These are phyloP conservation scores for Hycleus phaleratus DNA, from an alignment of 1,140 invertebrate genomes.

Conservation along the genomic window DNA sequence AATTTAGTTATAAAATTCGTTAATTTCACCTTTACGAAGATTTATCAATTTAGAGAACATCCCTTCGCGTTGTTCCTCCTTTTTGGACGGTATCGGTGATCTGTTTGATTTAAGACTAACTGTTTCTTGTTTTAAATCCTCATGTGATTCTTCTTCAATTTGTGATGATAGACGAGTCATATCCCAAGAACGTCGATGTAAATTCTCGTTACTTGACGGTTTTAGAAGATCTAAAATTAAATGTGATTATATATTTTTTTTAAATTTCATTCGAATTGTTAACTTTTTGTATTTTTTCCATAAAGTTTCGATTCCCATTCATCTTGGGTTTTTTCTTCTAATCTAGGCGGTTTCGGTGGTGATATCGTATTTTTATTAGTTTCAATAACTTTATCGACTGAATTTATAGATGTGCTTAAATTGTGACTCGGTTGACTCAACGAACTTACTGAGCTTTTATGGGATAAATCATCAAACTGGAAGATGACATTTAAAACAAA, in stretches of 20 bases:
- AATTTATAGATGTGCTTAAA: constrained; percentile 27
- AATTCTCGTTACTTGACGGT: constrained; percentile 29
- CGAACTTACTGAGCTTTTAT: constrained; percentile 80
- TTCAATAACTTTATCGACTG: constrained; percentile 51
- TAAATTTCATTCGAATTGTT: background rate
- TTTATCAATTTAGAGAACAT: constrained; percentile 45
- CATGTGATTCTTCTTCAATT: constrained; percentile 34
- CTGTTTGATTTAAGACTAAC: constrained; percentile 21
- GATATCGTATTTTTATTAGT: constrained; percentile 33
- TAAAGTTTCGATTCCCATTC: constrained; percentile 80
- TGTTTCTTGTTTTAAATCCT: constrained; percentile 14
- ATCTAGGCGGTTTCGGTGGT: constrained; percentile 43
- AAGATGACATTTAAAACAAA: constrained; percentile 16
- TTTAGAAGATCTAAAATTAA: constrained; percentile 26
- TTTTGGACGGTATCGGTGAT: constrained; percentile 24
- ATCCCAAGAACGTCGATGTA: constrained; percentile 39
- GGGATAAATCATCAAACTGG: constrained; percentile 75
- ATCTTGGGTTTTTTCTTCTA: constrained; percentile 48
- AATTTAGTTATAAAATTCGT: background rate
- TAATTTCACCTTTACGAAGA: constrained; percentile 44
- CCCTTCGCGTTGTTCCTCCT: constrained; percentile 40
- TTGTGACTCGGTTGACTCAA: constrained; percentile 49
- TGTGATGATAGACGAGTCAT: constrained; percentile 36
- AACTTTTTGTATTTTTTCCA: constrained; percentile 46
- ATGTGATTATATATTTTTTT: background rate